Percentiles rank a stretch among this genome's conserved stretches.
Conservation (phyloP, 53 echinoderm and acorn worm species). For the Paracentrotus lividus region DNA sequence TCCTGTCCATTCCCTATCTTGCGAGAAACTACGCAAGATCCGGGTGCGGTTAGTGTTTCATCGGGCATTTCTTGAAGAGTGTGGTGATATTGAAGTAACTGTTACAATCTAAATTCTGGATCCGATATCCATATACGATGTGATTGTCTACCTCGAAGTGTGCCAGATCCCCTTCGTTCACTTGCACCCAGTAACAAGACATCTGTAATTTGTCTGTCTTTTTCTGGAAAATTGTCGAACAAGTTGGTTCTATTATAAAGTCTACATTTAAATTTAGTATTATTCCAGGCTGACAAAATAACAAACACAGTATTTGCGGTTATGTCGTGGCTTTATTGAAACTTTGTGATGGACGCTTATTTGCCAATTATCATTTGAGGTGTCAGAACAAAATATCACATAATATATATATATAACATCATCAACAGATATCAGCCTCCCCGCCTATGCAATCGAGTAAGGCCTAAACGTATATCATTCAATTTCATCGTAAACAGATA, state of each 20-base stretch:
- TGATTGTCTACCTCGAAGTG: not conserved
- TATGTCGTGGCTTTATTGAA: no score
- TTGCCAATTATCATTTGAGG: no score
- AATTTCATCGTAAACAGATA: no score
- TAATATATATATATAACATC: no score
- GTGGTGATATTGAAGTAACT: not conserved
- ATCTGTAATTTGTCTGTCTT: not conserved
- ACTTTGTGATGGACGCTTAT: no score
- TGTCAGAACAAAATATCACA: no score
- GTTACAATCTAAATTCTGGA: not conserved
- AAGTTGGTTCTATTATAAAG: not conserved
- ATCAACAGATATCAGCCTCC: no score
- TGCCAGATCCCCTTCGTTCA: no score
- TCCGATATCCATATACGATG: not conserved
- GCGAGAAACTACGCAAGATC: not conserved
- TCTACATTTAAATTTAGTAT: constrained; percentile 1
- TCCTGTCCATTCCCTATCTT: not conserved
- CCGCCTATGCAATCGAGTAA: no score
- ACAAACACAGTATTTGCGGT: no score
- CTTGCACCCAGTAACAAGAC: constrained; percentile 5
- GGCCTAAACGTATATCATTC: no score
- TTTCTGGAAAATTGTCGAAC: not conserved
- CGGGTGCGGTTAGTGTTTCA: not conserved
- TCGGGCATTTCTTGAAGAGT: not conserved
- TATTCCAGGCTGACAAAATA: no score